Percentiles rank a stretch among this genome's conserved stretches.
phyloP scores from a whole-genome alignment of 2,113 vertebrate species.

The Peromyscus maniculatus region DNA sequence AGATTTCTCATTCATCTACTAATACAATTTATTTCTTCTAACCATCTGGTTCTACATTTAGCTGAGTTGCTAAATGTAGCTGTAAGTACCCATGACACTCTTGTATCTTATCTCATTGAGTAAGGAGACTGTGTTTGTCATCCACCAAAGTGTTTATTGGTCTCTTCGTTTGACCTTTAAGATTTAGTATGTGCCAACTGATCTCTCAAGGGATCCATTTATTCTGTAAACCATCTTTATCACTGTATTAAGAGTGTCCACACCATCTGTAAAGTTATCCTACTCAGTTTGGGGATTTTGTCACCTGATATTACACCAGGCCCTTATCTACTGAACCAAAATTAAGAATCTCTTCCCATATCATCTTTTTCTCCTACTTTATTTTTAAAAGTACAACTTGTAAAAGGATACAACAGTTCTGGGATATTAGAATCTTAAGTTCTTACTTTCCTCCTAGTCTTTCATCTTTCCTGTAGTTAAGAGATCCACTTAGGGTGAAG shows the following conservation, averaged over 20 bases:
- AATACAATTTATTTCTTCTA: not conserved
- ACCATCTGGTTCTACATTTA: not conserved
- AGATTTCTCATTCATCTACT: not conserved
- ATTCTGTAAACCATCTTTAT: not conserved
- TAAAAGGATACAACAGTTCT: not conserved
- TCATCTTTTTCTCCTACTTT: not conserved
- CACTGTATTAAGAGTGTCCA: not conserved
- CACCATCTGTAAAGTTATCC: no score
- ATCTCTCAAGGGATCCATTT: not conserved
- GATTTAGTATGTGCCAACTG: not conserved
- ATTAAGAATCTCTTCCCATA: fast-evolving
- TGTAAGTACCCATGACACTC: not conserved
- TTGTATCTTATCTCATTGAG: not conserved
- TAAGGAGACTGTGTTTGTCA: fast-evolving
- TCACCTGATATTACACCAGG: not conserved
- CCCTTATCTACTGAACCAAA: not conserved
- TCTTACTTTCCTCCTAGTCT: not conserved
- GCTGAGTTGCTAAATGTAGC: not conserved
- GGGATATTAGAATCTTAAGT: not conserved
- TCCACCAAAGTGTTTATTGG: fast-evolving
- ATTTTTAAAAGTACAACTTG: not conserved
- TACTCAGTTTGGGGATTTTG: not conserved
- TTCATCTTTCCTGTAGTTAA: not conserved
- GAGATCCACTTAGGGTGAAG: not conserved
- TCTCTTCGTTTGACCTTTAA: no score